Base-by-base conservation (phyloP, 2,888 invertebrate species). In the Amphipoea lucens region DNA sequence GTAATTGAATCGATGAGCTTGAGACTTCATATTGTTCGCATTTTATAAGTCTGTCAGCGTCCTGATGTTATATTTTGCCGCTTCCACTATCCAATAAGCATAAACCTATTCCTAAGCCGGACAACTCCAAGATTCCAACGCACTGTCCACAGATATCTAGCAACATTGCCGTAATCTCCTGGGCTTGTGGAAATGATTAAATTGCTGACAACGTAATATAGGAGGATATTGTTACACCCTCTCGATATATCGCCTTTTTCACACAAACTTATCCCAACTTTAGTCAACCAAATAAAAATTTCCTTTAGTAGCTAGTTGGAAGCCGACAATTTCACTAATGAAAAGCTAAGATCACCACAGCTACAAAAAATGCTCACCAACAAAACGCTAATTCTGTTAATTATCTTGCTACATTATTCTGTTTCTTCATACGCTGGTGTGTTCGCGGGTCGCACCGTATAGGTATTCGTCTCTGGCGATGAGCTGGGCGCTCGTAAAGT, bases 401-500 rank as follows among this genome's bases (percentile, higher is more conserved):
- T 76, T 36, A 73, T 78, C 42, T 72, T 57, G 67, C 29, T 42
- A 48, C 54, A 76, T 66, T 48, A 65, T 45, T 42, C 9, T 51
- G 1, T 45, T 20, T 57, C 0, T 51, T 79, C 57, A 57, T 12
- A 63, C 63, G 70, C 42, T 20, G 62, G 65, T 71, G 20, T 20
- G 57, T 67, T 70, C 48, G 66, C 42, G 11, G 40, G 74, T 42
- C 65, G 74, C 73, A 57, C 68, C 73, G 71, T 85, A 62, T 78
- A n/a, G n/a, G n/a, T n/a, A 71, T 76, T 82, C 48, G 74, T 81
- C 68, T 74, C 71, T 54, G 68, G 67, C 84, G 85, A 85, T 76
- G 87, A 78, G 81, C 73, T 42, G 72, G 54, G 63, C 62, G 79
- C 80, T 89, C 87, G 84, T 90, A 90, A 91, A 87, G 79, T 89